phyloP scores from a whole-genome alignment of 2,797 vertebrate genomes.

The Ibycter americanus region DNA sequence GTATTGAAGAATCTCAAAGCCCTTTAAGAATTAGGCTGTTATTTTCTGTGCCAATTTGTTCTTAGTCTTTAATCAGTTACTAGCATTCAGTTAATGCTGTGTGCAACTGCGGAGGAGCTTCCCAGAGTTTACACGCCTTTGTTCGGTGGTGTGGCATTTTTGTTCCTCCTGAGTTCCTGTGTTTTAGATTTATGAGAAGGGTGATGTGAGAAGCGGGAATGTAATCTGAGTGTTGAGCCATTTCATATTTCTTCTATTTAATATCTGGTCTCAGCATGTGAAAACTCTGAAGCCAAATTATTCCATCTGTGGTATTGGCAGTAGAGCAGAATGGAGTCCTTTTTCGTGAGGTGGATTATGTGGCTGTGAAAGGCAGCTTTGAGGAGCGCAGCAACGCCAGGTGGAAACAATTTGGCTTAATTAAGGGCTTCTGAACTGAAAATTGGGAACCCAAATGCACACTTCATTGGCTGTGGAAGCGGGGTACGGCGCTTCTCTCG shows the following conservation, averaged over 20 bases:
- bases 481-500: rapidly evolving
- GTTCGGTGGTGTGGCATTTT: background rate
- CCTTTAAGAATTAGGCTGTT: background rate
- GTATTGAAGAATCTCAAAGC: background rate
- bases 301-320: slow-evolving; percentile 45
- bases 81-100: background rate
- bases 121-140: background rate
- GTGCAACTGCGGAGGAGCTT: background rate
- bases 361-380: slow-evolving; percentile 51
- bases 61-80: background rate
- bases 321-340: background rate
- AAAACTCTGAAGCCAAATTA: slow-evolving; percentile 49
- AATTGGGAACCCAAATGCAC: background rate
- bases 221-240: slow-evolving; percentile 49
- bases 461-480: background rate
- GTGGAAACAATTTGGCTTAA: slow-evolving; percentile 57
- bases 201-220: slow-evolving; percentile 65
- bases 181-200: slow-evolving; percentile 68
- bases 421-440: slow-evolving; percentile 32
- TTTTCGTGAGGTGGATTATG: slow-evolving; percentile 26
- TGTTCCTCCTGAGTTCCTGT: slow-evolving; percentile 52
- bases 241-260: slow-evolving; percentile 41
- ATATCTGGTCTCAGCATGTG: slow-evolving; percentile 70
- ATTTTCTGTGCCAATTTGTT: background rate
- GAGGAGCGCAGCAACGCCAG: background rate